Evolutionary conservation across 2,888 invertebrate genomes (phyloP).

Genomic region (Deilephila porcellus): DNA sequence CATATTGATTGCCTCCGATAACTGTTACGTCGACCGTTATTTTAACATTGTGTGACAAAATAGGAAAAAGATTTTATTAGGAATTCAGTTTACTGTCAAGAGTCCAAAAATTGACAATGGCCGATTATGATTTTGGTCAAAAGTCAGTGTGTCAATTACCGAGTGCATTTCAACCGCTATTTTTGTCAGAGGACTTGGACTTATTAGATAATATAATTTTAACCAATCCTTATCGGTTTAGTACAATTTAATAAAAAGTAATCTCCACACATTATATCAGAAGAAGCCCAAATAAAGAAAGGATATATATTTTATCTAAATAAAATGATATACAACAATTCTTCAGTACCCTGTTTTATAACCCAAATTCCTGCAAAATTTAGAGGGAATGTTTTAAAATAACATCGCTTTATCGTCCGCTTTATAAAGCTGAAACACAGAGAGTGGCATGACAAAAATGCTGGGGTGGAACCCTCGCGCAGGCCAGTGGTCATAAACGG

Average conservation of each 20-base stretch:
- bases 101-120: conserved; percentile 18
- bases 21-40: conserved; percentile 44
- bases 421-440: not conserved
- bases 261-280: too few species aligned
- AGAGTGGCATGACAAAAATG: not conserved
- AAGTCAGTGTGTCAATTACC: conserved; percentile 24
- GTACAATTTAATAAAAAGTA: too few species aligned
- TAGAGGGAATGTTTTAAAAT: not conserved
- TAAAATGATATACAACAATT: too few species aligned
- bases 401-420: not conserved
- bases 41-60: conserved; percentile 41
- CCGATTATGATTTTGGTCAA: conserved; percentile 21
- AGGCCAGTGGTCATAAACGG: conserved; percentile 13
- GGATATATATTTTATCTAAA: too few species aligned
- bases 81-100: conserved; percentile 29
- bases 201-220: not conserved
- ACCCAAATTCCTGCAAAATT: not conserved
- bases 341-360: not conserved
- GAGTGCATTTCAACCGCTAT: not conserved
- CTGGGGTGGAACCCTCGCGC: not conserved
- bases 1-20: conserved; percentile 37
- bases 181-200: not conserved
- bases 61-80: conserved; percentile 33
- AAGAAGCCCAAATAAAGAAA: too few species aligned
- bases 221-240: too few species aligned